Conservation (phyloP, 2,113 vertebrate genomes). For the Zingel zingel region DNA sequence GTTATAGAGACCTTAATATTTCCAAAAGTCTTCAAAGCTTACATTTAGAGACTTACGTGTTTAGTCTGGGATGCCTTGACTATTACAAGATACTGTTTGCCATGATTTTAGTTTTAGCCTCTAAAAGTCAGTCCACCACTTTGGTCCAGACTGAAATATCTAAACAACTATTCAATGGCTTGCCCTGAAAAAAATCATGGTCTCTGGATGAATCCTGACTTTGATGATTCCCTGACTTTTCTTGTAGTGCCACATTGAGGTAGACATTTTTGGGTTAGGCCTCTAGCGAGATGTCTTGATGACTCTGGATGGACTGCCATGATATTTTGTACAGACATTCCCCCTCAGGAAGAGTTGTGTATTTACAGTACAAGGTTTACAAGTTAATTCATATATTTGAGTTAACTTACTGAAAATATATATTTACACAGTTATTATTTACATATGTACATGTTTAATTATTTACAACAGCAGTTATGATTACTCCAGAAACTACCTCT, state of each 20-base stretch:
- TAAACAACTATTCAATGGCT: not conserved
- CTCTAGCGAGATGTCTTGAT: not conserved
- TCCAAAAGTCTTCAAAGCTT: conserved; percentile 16
- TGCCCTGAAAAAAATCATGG: not conserved
- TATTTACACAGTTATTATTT: no score
- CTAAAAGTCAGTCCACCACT: not conserved
- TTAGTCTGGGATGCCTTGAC: not conserved
- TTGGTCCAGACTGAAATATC: not conserved
- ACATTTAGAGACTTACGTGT: not conserved
- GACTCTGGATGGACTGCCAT: not conserved
- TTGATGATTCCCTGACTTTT: not conserved
- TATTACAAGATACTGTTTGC: not conserved
- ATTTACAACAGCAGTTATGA: no score
- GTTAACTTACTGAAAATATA: no score
- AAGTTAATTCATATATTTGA: no score
- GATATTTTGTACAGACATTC: not conserved
- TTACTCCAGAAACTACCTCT: no score
- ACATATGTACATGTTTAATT: no score
- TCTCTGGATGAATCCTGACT: not conserved
- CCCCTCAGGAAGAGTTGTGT: not conserved
- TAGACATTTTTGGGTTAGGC: not conserved
- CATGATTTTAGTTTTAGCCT: not conserved
- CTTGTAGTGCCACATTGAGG: not conserved
- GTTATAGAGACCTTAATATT: conserved; percentile 5
- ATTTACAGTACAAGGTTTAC: no score